Evolutionary conservation across 2,888 invertebrate species (phyloP).

Genomic region (Philhelius pedissequus): DNA sequence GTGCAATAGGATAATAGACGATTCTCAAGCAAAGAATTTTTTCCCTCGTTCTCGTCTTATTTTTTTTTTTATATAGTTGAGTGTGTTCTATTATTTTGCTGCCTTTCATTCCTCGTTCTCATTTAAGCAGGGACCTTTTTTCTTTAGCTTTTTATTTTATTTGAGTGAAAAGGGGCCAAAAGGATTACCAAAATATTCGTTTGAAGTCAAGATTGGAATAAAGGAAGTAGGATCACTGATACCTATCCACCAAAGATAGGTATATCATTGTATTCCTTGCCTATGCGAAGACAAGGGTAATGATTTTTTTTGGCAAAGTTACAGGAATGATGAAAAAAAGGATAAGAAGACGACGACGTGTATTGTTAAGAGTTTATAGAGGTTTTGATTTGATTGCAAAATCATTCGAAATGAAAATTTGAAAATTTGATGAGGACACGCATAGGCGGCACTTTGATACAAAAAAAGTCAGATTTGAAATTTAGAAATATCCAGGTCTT

Average conservation of each 20-base stretch:
- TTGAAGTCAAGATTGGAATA: slow-evolving; percentile 17
- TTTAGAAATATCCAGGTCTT: too few relatives aligned
- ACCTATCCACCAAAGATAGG: neutral
- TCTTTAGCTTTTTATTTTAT: neutral
- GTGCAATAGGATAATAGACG: slow-evolving; percentile 31
- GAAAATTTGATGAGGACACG: slow-evolving; percentile 12
- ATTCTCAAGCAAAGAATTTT: neutral
- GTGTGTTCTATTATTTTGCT: slow-evolving; percentile 10
- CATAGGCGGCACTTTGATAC: neutral
- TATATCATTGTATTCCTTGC: neutral
- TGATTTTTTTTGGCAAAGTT: neutral
- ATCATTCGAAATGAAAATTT: slow-evolving; percentile 20
- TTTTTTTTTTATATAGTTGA: neutral
- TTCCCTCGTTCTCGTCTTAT: neutral
- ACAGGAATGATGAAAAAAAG: neutral
- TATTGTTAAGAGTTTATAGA: neutral
- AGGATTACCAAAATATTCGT: slow-evolving; percentile 24
- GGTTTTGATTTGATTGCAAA: slow-evolving; percentile 26
- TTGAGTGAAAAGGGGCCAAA: neutral
- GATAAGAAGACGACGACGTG: neutral
- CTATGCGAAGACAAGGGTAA: slow-evolving; percentile 6
- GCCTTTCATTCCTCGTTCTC: neutral
- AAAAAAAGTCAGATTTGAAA: neutral
- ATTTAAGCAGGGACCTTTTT: neutral
- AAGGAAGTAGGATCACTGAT: neutral